These are phyloP conservation scores for Nibea albiflora DNA, from an alignment of 2,113 vertebrate genomes.

Conservation along the genomic window DNA sequence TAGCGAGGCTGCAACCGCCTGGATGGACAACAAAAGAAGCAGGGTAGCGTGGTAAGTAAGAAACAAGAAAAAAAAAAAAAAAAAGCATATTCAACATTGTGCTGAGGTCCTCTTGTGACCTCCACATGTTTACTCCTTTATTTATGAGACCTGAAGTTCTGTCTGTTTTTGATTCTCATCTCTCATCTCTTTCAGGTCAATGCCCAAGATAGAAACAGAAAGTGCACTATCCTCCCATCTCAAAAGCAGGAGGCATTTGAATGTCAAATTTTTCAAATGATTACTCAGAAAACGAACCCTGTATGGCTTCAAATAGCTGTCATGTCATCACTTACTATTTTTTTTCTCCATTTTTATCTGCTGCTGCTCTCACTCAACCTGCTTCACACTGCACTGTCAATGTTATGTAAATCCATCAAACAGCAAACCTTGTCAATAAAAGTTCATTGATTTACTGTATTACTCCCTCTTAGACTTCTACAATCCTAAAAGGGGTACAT, in stretches of 20 bases:
- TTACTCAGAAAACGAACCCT: neutral
- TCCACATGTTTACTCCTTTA: neutral
- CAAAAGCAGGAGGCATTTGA: neutral
- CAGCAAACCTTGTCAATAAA: neutral
- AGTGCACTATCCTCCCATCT: neutral
- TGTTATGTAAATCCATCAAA: neutral
- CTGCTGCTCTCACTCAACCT: neutral
- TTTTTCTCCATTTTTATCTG: neutral
- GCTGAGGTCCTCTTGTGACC: neutral
- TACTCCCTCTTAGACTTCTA: neutral
- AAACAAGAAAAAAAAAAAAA: neutral
- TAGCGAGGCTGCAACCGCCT: neutral
- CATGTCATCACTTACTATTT: neutral
- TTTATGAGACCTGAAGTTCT: neutral
- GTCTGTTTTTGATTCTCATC: neutral
- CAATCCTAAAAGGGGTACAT: neutral
- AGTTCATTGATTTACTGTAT: no score
- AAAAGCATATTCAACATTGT: neutral
- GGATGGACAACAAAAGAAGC: neutral
- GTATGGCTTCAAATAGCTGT: neutral
- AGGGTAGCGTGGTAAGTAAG: neutral
- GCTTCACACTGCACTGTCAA: neutral
- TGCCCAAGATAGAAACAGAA: neutral
- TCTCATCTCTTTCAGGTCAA: neutral
- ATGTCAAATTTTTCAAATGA: neutral